Base-by-base conservation (phyloP, 2,113 vertebrate genomes). In the Onychostruthus taczanowskii region DNA sequence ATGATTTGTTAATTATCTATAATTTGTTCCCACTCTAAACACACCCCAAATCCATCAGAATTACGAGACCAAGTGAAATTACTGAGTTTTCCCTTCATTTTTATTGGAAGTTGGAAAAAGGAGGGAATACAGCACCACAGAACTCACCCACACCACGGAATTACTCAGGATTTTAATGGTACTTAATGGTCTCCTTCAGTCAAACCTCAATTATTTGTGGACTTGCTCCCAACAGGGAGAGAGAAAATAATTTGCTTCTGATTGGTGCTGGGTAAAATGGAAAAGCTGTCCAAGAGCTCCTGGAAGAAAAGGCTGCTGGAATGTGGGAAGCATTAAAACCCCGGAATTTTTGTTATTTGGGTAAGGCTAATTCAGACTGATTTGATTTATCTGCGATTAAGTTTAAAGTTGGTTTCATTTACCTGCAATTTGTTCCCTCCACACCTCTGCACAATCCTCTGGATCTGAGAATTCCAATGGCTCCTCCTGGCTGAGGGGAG, bases 161-260 rank as follows among this genome's bases (percentile, higher is more conserved):
- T 58, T 46, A 62, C 44, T 53, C 44, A 8, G 62, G 52, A 64
- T 63, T 26, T 83, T 86, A 70, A 67, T 26, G 52, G 44, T 26
- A 13, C 39, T 90, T 59, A 55, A 63, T 16, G 50, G 33, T 13
- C 44, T 76, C 66, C 76, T 89, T 66, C 15, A 72, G 47, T 46
- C 77, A 79, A 85, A 83, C 20, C 58, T 41, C 72, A 47, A 23
- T 80, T 76, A 72, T 89, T 88, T 76, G 72, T 64, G 69, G 84
- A 46, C 62, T 52, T 50, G 58, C 31, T 92, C 58, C n/a, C 47
- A 37, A 53, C 10, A 6, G 73, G 0, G 23, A 46, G 46, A 63
- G 28, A 79, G 83, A 43, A 86, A 80, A 84, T 24, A 26, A 86
- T 91, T 68, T 52, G 23, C 59, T 63, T 33, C 43, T n/a, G 24